These are phyloP conservation scores for Agelaius phoeniceus DNA, from an alignment of 2,113 vertebrate species.

Conservation along the genomic window DNA sequence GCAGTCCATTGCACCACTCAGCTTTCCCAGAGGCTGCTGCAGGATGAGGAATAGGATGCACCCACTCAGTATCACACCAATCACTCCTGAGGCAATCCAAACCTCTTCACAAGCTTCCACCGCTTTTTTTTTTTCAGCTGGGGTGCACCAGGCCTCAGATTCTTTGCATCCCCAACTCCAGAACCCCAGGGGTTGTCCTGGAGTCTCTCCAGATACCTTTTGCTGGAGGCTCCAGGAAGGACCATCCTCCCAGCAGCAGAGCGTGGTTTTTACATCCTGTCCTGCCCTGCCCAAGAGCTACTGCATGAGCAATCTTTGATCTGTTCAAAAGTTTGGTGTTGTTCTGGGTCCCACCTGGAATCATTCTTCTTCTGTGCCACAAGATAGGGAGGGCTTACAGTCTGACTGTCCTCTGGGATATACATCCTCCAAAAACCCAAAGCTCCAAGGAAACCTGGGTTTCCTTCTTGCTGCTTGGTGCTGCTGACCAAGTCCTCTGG, in stretches of 20 bases:
- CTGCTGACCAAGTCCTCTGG: background rate
- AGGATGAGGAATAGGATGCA: background rate
- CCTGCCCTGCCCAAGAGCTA: background rate
- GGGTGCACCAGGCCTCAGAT: accelerated
- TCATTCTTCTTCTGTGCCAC: background rate
- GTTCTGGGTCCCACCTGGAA: background rate
- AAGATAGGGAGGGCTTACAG: accelerated
- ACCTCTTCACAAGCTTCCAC: background rate
- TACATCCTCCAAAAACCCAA: background rate
- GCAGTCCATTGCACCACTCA: background rate
- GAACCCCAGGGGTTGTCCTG: background rate
- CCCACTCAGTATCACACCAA: background rate
- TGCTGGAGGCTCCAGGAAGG: background rate
- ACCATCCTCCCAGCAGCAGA: background rate
- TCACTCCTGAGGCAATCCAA: background rate
- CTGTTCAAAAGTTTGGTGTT: background rate
- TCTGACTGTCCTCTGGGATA: background rate
- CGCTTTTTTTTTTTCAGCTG: background rate
- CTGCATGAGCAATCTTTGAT: background rate
- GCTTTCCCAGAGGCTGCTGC: background rate
- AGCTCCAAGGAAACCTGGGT: background rate
- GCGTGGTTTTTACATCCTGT: background rate
- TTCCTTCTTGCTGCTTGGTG: background rate
- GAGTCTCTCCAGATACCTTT: background rate
- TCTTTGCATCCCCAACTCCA: background rate